Evolutionary conservation across 2,797 vertebrate genomes (phyloP), one percentile per base, ranked within the genome.

Genomic region (Pempheris klunzingeri): DNA sequence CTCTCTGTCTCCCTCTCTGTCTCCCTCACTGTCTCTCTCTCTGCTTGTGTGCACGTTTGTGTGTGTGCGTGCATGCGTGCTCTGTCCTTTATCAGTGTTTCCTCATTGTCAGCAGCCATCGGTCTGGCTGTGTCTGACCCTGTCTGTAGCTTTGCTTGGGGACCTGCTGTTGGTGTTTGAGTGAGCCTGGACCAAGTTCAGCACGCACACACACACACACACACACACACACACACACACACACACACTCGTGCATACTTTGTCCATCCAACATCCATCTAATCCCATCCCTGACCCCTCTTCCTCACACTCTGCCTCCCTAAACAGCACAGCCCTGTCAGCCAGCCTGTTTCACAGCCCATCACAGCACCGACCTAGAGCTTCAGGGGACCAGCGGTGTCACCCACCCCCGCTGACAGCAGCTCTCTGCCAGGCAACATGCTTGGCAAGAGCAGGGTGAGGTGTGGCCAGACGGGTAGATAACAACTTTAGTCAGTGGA

Each of bases 281-380:
- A 26, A 83, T 88, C 87, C 73, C 38, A 57, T 83, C 62, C 55
- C 64, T 76, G 87, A 90, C 88, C 90, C 78, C 57, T 55, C 60
- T 80, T 71, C 58, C 74, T 80, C 82, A 49, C 85, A 79, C 6
- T 46, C 71, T 41, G 58, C 82, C 84, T 82, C 87, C 87, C 87
- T 68, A 77, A 93, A 81, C 92, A 92, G 87, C 88, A 60, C 54
- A 79, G 71, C 81, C 82, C 85, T 92, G 90, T 91, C 87, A 89
- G 83, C 80, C 85, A 53, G 71, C 83, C 83, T 88, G 84, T 88
- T 92, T 82, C 76, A 71, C 77, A 76, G 82, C 89, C 86, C 90
- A 85, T 93, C 92, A 93, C 87, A 89, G 87, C 69, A n/a, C 66
- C 75, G 89, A 92, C 90, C 88, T 41, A 22, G 71, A 80, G 89